A percentile compares a stretch with the other conserved stretches of the same genome.
phyloP scores from a whole-genome alignment of 2,888 invertebrate species.

The Eupithecia tripunctaria region DNA sequence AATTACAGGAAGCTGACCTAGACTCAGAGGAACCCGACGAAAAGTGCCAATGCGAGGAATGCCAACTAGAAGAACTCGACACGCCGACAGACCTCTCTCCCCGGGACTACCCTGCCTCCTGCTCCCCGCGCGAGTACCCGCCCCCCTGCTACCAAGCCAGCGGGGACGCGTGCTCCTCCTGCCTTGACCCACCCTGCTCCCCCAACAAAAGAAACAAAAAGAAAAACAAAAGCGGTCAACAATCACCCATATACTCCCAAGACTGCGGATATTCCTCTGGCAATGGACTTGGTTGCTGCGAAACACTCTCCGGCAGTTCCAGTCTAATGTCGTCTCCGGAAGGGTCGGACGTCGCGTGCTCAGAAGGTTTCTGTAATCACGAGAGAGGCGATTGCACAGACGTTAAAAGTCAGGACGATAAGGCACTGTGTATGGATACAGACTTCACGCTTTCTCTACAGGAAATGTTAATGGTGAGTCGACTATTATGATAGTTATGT shows the following conservation, averaged over 20 bases:
- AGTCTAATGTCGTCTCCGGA: conserved; percentile 94
- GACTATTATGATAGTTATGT: neutral
- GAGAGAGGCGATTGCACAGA: conserved; percentile 84
- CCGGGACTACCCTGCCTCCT: conserved; percentile 68
- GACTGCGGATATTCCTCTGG: conserved; percentile 96
- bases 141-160: conserved; percentile 64
- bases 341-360: conserved; percentile 95
- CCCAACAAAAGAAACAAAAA: conserved; percentile 64
- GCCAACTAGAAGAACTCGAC: conserved; percentile 73
- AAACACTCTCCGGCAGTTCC: conserved; percentile 88
- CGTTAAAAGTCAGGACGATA: conserved; percentile 64
- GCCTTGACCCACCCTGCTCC: conserved; percentile 77
- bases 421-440: conserved; percentile 73
- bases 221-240: conserved; percentile 77
- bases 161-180: conserved; percentile 68
- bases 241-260: conserved; percentile 88
- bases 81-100: conserved; percentile 74
- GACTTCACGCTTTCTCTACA: conserved; percentile 87
- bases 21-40: conserved; percentile 81
- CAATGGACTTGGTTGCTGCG: conserved; percentile 89
- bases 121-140: conserved; percentile 63
- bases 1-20: conserved; percentile 61
- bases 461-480: conserved; percentile 91
- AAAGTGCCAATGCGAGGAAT: conserved; percentile 81
- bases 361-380: conserved; percentile 93